phyloP scores from a whole-genome alignment of 1,140 invertebrate genomes.

The Linepithema humile region DNA sequence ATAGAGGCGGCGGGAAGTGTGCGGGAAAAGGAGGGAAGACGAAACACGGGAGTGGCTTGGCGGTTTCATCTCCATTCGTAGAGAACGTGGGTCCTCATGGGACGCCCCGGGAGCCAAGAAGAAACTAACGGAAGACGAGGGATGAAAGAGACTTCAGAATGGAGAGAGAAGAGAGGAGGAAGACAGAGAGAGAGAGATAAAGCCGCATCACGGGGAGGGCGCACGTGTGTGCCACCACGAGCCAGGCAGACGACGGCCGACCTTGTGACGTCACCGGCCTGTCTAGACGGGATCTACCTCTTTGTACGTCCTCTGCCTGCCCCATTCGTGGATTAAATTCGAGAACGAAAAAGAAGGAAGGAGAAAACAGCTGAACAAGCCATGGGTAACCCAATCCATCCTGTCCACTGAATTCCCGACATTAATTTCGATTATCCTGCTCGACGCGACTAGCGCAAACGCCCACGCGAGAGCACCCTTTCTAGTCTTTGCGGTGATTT shows the following conservation, averaged over 20 bases:
- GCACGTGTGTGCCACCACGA: conserved; percentile 55
- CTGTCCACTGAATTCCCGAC: conserved; percentile 63
- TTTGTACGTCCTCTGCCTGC: conserved; percentile 72
- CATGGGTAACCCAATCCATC: conserved; percentile 63
- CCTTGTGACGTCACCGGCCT: conserved; percentile 76
- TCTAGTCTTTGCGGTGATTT: not conserved
- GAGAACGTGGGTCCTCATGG: conserved; percentile 44
- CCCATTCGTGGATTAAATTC: conserved; percentile 74
- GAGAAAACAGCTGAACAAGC: conserved; percentile 56
- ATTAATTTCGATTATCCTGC: conserved; percentile 54
- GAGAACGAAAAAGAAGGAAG: conserved; percentile 59
- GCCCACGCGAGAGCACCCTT: not conserved
- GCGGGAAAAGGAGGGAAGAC: not conserved
- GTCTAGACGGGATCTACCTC: conserved; percentile 76
- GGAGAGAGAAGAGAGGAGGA: not conserved
- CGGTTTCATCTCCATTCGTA: not conserved
- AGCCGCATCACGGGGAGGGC: conserved; percentile 10
- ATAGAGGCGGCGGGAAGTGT: not conserved
- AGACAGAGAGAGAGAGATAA: conserved; percentile 27
- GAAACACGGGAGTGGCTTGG: conserved; percentile 13
- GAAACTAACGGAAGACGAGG: conserved; percentile 43
- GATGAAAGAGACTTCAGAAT: conserved; percentile 21
- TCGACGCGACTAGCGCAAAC: not conserved
- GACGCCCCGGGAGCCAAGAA: conserved; percentile 50
- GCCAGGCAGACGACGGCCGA: conserved; percentile 67